phyloP scores from a whole-genome alignment of 2,113 vertebrate species.

The Eclectus roratus region DNA sequence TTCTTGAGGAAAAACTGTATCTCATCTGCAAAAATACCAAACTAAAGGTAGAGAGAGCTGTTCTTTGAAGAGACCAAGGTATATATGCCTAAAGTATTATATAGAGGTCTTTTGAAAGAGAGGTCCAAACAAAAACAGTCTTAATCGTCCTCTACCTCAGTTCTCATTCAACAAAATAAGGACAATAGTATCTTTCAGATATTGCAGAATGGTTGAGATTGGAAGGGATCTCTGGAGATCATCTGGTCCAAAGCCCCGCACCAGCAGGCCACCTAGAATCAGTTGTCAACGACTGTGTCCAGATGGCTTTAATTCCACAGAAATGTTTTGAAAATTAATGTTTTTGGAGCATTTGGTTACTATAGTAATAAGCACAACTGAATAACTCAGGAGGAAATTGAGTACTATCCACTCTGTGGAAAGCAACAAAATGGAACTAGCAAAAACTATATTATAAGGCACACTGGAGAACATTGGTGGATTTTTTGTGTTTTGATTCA shows the following conservation, averaged over 20 bases:
- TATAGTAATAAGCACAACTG: constrained; percentile 10
- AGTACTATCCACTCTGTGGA: not conserved
- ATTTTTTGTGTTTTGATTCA: not conserved
- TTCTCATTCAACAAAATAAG: not conserved
- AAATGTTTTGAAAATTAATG: constrained; percentile 1
- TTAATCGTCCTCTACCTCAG: not conserved
- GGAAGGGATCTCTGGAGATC: not conserved
- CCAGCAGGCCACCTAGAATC: not conserved
- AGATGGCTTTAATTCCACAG: not conserved
- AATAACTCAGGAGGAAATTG: not conserved
- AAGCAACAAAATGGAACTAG: not conserved
- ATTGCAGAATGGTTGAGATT: not conserved
- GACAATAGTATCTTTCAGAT: not conserved
- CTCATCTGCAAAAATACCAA: not conserved
- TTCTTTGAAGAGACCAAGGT: not conserved
- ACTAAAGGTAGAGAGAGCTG: not conserved
- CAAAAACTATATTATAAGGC: not conserved
- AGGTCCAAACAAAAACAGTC: not conserved
- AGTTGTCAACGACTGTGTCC: not conserved
- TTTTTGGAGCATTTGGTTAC: constrained; percentile 4
- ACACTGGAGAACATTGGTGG: not conserved
- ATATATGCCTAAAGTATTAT: not conserved
- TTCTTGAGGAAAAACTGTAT: not conserved
- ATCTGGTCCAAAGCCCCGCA: not conserved
- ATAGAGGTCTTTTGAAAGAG: not conserved